Percentiles rank a stretch among this genome's conserved stretches.
Evolutionary conservation across 2,888 invertebrate genomes (phyloP).

Genomic region (Drosophila engyochracea): DNA sequence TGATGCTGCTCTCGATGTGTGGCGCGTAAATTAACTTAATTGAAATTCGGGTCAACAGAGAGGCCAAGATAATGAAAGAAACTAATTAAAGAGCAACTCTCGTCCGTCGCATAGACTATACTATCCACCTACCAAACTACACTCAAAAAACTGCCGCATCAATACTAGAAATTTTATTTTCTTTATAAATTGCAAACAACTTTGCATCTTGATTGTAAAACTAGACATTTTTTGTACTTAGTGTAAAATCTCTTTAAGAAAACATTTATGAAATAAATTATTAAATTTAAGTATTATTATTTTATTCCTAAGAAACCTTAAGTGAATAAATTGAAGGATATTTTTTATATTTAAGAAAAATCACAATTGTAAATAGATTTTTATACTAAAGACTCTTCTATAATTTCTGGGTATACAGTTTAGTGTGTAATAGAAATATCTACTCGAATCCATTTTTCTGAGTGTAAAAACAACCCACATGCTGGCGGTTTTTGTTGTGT

Average conservation of each 20-base stretch:
- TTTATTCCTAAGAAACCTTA: not conserved
- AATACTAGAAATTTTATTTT: not conserved
- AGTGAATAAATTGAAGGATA: not conserved
- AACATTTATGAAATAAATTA: too few relatives aligned
- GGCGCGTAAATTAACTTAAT: conserved; percentile 85
- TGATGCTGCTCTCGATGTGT: conserved; percentile 40
- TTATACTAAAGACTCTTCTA: not conserved
- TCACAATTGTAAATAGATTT: not conserved
- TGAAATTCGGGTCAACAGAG: conserved; percentile 86
- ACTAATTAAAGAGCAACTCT: conserved; percentile 84
- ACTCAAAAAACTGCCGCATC: not conserved
- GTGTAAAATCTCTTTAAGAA: not conserved
- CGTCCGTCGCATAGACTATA: conserved; percentile 25
- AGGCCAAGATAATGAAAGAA: conserved; percentile 85
- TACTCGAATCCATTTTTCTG: not conserved
- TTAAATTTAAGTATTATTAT: not conserved
- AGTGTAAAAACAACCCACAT: conserved; percentile 50
- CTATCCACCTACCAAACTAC: conserved; percentile 8
- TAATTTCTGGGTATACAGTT: not conserved
- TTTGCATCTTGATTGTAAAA: too few relatives aligned
- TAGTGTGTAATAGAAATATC: not conserved
- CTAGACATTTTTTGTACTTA: not conserved
- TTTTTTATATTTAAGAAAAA: not conserved
- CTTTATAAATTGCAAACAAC: not conserved
- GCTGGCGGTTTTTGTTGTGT: conserved; percentile 50